Conservation (phyloP, 92 coral and sea anemone genomes). For the Desmophyllum pertusum region DNA sequence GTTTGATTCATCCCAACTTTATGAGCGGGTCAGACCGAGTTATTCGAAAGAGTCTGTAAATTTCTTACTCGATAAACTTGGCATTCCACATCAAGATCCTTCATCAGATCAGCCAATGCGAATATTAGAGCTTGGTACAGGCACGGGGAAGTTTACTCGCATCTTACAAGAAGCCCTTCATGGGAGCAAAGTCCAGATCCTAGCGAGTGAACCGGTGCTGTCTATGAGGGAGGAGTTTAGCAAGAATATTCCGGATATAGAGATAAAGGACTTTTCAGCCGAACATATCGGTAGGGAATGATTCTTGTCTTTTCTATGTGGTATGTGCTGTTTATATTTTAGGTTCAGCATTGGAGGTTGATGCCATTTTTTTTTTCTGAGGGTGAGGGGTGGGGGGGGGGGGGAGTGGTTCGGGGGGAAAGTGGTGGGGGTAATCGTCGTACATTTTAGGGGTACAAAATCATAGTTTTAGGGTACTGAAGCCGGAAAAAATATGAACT, state of each 20-base stretch:
- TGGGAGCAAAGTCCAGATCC: constrained; percentile 33
- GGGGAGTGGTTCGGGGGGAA: too few relatives aligned
- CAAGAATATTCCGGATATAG: constrained; percentile 61
- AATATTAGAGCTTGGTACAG: constrained; percentile 80
- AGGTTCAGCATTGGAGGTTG: too few relatives aligned
- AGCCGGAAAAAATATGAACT: too few relatives aligned
- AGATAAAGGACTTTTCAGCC: constrained; percentile 60
- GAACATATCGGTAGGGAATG: constrained; percentile 53
- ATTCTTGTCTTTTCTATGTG: too few relatives aligned
- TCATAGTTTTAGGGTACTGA: too few relatives aligned
- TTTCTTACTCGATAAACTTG: constrained; percentile 70
- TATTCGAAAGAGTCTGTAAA: constrained; percentile 72
- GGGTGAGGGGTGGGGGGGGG: too few relatives aligned
- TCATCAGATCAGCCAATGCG: constrained; percentile 39
- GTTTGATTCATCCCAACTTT: constrained; percentile 34
- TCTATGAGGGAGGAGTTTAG: constrained; percentile 75
- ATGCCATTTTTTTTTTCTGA: too few relatives aligned
- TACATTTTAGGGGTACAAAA: too few relatives aligned
- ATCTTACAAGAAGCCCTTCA: constrained; percentile 55
- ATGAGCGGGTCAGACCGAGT: constrained; percentile 74
- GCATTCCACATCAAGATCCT: constrained; percentile 38
- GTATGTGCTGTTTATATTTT: too few relatives aligned
- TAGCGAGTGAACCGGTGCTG: constrained; percentile 69
- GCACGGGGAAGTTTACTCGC: constrained; percentile 89
- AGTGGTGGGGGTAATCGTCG: too few relatives aligned